These are phyloP conservation scores for Palythoa caribaeorum DNA, from an alignment of 92 coral and sea anemone genomes.

Conservation along the genomic window DNA sequence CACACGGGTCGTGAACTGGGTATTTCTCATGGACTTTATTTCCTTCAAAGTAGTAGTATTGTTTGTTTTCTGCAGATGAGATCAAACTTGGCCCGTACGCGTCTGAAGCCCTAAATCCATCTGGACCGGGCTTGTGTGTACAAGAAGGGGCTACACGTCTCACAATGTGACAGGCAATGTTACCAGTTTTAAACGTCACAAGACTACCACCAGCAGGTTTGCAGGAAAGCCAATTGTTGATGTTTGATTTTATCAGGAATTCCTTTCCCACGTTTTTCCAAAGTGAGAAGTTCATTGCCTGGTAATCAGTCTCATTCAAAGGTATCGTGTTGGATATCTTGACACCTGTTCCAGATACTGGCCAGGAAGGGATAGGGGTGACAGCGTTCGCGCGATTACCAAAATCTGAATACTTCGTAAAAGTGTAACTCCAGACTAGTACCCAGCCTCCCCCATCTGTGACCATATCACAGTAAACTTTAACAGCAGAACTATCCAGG, in stretches of 20 bases:
- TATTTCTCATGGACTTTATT: background rate
- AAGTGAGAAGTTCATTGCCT: slow-evolving; percentile 25
- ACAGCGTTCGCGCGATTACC: slow-evolving; percentile 10
- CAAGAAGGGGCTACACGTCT: background rate
- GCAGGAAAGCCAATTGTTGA: slow-evolving; percentile 28
- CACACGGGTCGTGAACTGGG: slow-evolving; percentile 43
- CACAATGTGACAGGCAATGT: background rate
- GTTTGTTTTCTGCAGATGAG: slow-evolving; percentile 2
- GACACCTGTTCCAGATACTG: background rate
- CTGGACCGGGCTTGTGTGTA: background rate
- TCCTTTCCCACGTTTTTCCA: background rate
- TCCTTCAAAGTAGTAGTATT: slow-evolving; percentile 41
- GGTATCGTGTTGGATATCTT: background rate
- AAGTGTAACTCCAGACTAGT: slow-evolving; percentile 18
- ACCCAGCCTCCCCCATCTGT: slow-evolving; percentile 17
- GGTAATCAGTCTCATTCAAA: background rate
- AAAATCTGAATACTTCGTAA: slow-evolving; percentile 4
- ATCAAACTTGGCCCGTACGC: slow-evolving; percentile 15
- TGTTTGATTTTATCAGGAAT: slow-evolving; percentile 16
- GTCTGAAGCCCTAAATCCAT: background rate
- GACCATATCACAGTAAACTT: slow-evolving; percentile 16
- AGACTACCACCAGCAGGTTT: background rate
- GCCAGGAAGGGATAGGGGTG: background rate
- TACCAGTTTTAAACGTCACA: background rate
- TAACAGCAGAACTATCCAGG: background rate